Evolutionary conservation across 2,113 vertebrate species (phyloP), one percentile per base, ranked within the genome.

Genomic region (Pteruthius melanotis): DNA sequence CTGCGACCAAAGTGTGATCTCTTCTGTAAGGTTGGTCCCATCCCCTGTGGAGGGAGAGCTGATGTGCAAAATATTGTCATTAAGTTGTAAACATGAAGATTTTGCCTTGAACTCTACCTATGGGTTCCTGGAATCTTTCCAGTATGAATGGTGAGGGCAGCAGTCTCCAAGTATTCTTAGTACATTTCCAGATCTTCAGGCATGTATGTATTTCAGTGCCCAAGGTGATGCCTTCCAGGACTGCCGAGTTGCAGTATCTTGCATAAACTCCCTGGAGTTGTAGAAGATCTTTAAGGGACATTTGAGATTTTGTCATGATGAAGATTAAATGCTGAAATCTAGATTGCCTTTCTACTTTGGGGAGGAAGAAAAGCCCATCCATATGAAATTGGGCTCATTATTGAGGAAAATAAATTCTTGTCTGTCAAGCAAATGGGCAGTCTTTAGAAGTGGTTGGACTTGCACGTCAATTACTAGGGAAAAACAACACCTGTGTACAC

Each of bases 351-450:
- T 90, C 60, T 75, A 3, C 52, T 92, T 92, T 60, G 39, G 14
- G 21, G 33, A 63, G 45, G 1, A 7, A 52, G 66, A 74, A 69
- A 83, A 30, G 4, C 8, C 19, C 33, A 75, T 95, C 60, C 60
- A 39, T 95, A 81, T 68, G 65, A 94, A 96, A 94, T 57, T 92
- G 37, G 84, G 72, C 83, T 90, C 76, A 89, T 97, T 95, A 94
- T 56, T 69, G 94, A 87, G 76, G 76, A 77, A 94, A 94, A 97
- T 49, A 90, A 87, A 87, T 89, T 95, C 85, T 83, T 93, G 56
- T 89, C 92, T 92, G 85, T 75, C 85, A 93, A 96, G 76, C 76
- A 92, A 96, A 94, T 56, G 85, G 82, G 27, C 63, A 90, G 64
- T 52, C 49, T 90, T 96, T 93, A 83, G 92, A 94, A 90, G 54